Base-by-base conservation (phyloP, 2,888 invertebrate species). In the Mactromeris polynyma region DNA sequence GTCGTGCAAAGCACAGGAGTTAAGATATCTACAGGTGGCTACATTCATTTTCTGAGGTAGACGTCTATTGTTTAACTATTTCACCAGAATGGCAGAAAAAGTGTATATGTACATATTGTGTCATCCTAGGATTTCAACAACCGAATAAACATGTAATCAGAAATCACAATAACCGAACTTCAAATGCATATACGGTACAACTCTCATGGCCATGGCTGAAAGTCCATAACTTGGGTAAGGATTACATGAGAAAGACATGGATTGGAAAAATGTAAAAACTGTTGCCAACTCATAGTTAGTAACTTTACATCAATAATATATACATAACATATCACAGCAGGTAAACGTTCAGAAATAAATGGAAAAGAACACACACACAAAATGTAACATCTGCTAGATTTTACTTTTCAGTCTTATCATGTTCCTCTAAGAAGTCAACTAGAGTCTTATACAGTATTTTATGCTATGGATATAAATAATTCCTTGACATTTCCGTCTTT, bases 301-400 rank as follows among this genome's bases (percentile, higher is more conserved):
- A 80, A 83, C 79, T 88, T 82, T 83, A 88, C 82, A 88, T 82
- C 40, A 84, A 78, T 88, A 85, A 51, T 87, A 88, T 88, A 88
- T 88, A 88, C 77, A 89, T 83, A 87, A 84, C 87, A 54, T 90
- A 90, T 90, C 90, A 90, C 90, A 90, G 90, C 89, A 90, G 88
- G 89, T 83, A 79, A 86, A 81, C 84, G 42, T 88, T 86, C 89
- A 89, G 83, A 86, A 79, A 73, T 73, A 73, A 73, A 81, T 83
- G 89, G 81, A 89, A 86, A 86, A 89, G 33, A 89, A 86, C 86
- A 83, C 85, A 85, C 83, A 84, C 81, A 83, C 83, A 83, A 64
- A 64, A 77, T 86, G 69, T 51, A 58, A 69, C 80, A 54, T 85
- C 64, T 79, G 80, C 69, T 69, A 80, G 58, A 58, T 31, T 73